Evolutionary conservation across 2,113 vertebrate genomes (phyloP), one percentile per base, ranked within the genome.

Genomic region (Synodontis membranacea): DNA sequence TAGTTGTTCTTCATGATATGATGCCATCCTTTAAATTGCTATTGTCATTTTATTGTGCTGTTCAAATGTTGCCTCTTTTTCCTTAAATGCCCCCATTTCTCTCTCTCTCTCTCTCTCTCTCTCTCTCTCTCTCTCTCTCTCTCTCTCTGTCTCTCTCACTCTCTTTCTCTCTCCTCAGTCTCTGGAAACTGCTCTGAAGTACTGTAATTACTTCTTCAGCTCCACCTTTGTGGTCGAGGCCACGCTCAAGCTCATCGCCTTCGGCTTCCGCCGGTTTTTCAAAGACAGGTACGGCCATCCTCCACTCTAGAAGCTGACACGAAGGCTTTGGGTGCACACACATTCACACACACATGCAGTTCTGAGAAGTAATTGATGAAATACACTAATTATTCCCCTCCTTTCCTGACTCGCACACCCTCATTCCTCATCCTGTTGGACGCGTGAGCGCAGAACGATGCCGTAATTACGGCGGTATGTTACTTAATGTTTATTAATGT

Each of bases 121-220:
- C 66, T 80, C 48, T 62, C 31, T 39, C 52, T 64, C n/a, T 58
- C 25, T 42, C 56, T 84, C 74, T 81, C 54, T 84, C 28, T 19
- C 70, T 62, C 1, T 83, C 44, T 60, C 79, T 17, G 6, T 78
- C 31, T 50, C 39, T 58, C 56, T 84, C 52, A 56, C n/a, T 64
- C 34, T 64, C 5, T 60, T 50, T 86, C 46, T 90, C 25, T 82
- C 56, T 86, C 28, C 83, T 50, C 88, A 99, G 98, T 99, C 98
- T 50, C 92, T 99, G 90, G 97, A 98, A 90, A 96, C 96, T 0
- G 93, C 95, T 4, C 95, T 99, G 89, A 99, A 99, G 89, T 99
- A 99, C 91, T 99, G 98, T 93, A 99, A 99, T 95, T 99, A 99
- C 92, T 94, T 99, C 93, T 99, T 99, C 94, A 99, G 97, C 84